phyloP scores from a whole-genome alignment of 1,140 invertebrate genomes.

The Sarcophaga peregrina region DNA sequence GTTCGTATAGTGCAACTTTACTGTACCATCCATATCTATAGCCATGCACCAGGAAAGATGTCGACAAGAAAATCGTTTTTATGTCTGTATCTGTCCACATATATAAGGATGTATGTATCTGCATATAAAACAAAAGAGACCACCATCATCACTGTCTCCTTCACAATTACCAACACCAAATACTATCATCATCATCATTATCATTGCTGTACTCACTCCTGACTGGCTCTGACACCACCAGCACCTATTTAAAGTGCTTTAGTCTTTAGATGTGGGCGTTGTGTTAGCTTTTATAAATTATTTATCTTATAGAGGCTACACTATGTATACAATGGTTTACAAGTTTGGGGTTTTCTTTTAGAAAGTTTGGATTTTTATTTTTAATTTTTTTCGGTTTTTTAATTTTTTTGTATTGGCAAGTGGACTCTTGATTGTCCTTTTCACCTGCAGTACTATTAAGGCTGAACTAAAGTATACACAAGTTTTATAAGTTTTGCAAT shows the following conservation, averaged over 20 bases:
- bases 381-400: too few relatives aligned
- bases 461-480: too few relatives aligned
- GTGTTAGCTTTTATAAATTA: neutral
- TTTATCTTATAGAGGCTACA: neutral
- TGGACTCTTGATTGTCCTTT: too few relatives aligned
- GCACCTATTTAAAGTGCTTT: neutral
- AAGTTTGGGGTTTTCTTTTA: too few relatives aligned
- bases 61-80: slow-evolving; percentile 3
- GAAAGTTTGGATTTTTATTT: too few relatives aligned
- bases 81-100: neutral
- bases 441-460: too few relatives aligned
- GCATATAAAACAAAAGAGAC: neutral
- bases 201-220: neutral
- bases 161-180: neutral
- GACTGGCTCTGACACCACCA: neutral
- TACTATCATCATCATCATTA: neutral
- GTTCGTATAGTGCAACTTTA: too few relatives aligned
- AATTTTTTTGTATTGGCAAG: too few relatives aligned
- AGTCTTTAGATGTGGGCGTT: neutral
- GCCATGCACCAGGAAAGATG: neutral
- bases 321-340: neutral
- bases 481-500: too few relatives aligned
- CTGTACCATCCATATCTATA: neutral
- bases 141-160: neutral
- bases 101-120: too few relatives aligned